Evolutionary conservation across 2,797 vertebrate species (phyloP).

Genomic region (Kryptopterus vitreolus): DNA sequence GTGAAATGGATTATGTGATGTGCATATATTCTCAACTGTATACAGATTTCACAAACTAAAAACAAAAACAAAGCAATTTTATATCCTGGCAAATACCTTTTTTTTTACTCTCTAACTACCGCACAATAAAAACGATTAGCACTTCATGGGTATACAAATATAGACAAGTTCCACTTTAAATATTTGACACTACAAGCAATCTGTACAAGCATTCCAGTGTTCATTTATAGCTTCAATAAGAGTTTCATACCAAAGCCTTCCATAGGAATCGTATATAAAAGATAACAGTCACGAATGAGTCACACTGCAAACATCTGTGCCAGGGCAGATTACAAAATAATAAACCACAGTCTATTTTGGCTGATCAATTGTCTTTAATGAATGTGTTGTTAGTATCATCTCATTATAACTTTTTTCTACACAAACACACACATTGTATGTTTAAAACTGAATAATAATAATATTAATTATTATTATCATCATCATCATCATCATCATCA

Average conservation of each 20-base stretch:
- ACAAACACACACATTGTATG: no score
- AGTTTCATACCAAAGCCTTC: not conserved
- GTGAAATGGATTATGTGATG: not conserved
- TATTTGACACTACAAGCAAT: not conserved
- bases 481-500: not conserved
- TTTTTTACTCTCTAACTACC: no score
- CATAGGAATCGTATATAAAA: not conserved
- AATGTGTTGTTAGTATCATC: slow-evolving; percentile 1
- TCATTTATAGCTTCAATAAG: not conserved
- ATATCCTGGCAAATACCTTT: not conserved
- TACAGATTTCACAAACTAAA: not conserved
- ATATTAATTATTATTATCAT: not conserved
- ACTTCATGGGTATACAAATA: not conserved
- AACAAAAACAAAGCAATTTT: not conserved
- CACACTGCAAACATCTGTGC: not conserved
- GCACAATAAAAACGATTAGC: not conserved
- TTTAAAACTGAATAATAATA: not conserved
- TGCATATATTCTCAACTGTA: not conserved
- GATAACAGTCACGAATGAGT: slow-evolving; percentile 14
- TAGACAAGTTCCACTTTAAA: not conserved
- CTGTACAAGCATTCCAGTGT: not conserved
- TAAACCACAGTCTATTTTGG: not conserved
- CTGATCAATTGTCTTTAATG: slow-evolving; percentile 16
- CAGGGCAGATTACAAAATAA: slow-evolving; percentile 10
- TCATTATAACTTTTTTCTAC: not conserved